Conservation (phyloP, 2,888 invertebrate genomes). For the Aporophyla lueneburgensis region DNA sequence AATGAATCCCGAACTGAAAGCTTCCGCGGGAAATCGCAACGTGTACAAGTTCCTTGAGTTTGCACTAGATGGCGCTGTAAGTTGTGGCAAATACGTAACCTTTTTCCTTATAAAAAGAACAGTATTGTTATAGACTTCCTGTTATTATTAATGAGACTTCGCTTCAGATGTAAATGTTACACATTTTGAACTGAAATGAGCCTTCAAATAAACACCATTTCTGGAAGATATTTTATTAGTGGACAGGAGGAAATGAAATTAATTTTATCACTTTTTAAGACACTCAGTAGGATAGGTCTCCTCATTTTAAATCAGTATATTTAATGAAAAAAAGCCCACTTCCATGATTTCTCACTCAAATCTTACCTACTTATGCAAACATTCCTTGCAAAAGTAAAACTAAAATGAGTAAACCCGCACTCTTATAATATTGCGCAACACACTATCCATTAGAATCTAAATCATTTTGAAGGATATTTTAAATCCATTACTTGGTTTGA, state of each 20-base stretch:
- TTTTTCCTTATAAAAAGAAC: not conserved
- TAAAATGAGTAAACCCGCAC: not conserved
- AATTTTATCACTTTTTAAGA: not conserved
- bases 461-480: too few species aligned
- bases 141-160: not conserved
- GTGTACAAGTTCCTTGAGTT: slow-evolving; percentile 44
- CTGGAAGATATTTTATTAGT: not conserved
- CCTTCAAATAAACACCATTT: not conserved
- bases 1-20: slow-evolving; percentile 10
- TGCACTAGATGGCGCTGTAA: slow-evolving; percentile 54
- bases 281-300: not conserved
- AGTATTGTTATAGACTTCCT: not conserved
- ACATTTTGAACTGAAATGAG: too few species aligned
- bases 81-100: not conserved
- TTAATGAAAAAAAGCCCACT: not conserved
- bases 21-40: not conserved
- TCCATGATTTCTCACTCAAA: not conserved
- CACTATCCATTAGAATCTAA: too few species aligned
- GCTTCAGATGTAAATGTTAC: not conserved
- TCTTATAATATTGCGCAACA: too few species aligned
- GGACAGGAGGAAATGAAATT: too few species aligned
- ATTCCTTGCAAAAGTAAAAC: not conserved
- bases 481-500: too few species aligned
- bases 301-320: not conserved
- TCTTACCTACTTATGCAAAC: not conserved